Base-by-base conservation (phyloP, 53 echinoderm and acorn worm species). In the Holothuria leucospilota region DNA sequence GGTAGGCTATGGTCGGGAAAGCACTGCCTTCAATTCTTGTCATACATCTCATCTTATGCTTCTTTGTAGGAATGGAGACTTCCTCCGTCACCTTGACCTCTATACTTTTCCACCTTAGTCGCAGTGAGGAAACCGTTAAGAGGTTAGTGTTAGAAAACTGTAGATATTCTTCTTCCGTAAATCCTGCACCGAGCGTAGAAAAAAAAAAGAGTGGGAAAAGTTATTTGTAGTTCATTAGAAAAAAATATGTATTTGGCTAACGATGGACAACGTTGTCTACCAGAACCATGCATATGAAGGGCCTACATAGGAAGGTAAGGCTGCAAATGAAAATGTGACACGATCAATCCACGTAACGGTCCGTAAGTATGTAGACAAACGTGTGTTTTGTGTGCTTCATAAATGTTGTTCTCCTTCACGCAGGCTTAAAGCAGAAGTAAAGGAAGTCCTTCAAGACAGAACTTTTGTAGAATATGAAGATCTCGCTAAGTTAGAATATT, bases 351-450 rank as follows among this genome's bases (percentile, higher is more conserved):
- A 34, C 34, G 1, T 34, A 34, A 34, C 1, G 34, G 34, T 34
- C 34, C 3, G 3, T 34, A 5, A 5, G 46, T 46, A 46, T 46
- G 8, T 46, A 46, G 46, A 46, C 2, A 7, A 46, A 34, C 11
- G 3, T 46, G 46, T 46, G 11, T 67, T 29, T 67, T 67, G 27
- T 67, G 12, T 28, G 34, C 11, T 34, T 0, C 2, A 21, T 21
- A 67, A 28, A 23, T 25, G 0, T 34, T 13, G 20, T 29, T 25
- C 28, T 20, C 1, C 21, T 80, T 21, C 51, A 59, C 46, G 21
- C 51, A 80, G 81, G 56, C 29, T 80, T n/a, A 27, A 51, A 29
- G 51, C 11, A 80, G 81, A 80, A 80, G 8, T 80, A 23, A n/a
- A 80, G 0, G 21, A 23, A 58, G 81, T 80, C 14, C 52, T 80